phyloP scores from a whole-genome alignment of 2,888 invertebrate genomes.

The Leucophenga maculata region DNA sequence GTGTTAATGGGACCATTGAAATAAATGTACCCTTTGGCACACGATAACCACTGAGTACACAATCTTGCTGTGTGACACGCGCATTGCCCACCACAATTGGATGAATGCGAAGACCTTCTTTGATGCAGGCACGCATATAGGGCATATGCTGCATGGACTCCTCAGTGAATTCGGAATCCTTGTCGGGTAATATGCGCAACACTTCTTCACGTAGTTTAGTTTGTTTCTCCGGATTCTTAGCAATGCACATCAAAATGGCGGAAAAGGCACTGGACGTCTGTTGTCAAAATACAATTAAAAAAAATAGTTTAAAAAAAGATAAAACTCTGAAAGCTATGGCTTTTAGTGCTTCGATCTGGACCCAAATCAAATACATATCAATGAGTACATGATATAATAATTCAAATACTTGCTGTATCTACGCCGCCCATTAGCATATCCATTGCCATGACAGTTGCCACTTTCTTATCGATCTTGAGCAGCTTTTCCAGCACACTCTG shows the following conservation, averaged over 20 bases:
- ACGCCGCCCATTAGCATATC: slow-evolving; percentile 82
- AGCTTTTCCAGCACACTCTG: slow-evolving; percentile 78
- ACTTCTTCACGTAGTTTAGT: slow-evolving; percentile 77
- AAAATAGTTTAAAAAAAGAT: slow-evolving; percentile 49
- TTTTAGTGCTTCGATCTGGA: too few relatives aligned
- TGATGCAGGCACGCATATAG: slow-evolving; percentile 82
- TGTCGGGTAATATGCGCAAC: slow-evolving; percentile 69
- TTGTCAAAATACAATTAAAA: too few relatives aligned
- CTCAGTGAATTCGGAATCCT: slow-evolving; percentile 71
- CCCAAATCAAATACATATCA: too few relatives aligned
- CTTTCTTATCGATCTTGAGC: slow-evolving; percentile 75
- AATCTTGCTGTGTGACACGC: slow-evolving; percentile 74
- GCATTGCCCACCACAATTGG: slow-evolving; percentile 76
- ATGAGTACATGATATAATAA: too few relatives aligned
- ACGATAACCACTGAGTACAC: slow-evolving; percentile 77
- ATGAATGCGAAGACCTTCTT: slow-evolving; percentile 79
- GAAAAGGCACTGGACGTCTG: slow-evolving; percentile 61
- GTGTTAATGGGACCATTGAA: slow-evolving; percentile 77
- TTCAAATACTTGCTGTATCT: slow-evolving; percentile 77
- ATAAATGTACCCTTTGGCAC: slow-evolving; percentile 80
- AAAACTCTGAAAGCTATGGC: too few relatives aligned
- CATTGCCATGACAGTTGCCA: slow-evolving; percentile 79
- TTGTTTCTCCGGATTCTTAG: slow-evolving; percentile 79
- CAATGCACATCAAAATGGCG: slow-evolving; percentile 70
- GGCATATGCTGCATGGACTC: slow-evolving; percentile 73